Evolutionary conservation across 1,140 invertebrate species (phyloP).

Genomic region (Pseudomyrmex pallidus): DNA sequence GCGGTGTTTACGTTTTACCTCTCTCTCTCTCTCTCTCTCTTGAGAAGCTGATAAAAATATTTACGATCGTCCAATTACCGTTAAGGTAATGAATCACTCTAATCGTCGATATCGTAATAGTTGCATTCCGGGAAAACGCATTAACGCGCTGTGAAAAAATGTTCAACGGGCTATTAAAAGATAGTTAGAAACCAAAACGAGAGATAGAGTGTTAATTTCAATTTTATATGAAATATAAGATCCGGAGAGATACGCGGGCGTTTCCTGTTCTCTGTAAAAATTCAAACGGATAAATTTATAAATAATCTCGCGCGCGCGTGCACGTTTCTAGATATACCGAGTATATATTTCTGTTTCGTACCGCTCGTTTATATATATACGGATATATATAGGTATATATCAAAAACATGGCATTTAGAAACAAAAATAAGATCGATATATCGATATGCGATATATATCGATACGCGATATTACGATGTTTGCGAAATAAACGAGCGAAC

Average conservation of each 20-base stretch:
- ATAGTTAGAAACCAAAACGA: background rate
- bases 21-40: too few relatives aligned
- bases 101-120: slow-evolving; percentile 7
- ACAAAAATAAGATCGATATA: too few relatives aligned
- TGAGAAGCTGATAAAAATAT: slow-evolving; percentile 11
- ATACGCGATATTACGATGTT: too few relatives aligned
- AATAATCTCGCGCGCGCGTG: too few relatives aligned
- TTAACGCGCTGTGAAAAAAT: background rate
- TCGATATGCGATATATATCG: too few relatives aligned
- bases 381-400: background rate
- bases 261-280: too few relatives aligned
- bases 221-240: too few relatives aligned
- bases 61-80: slow-evolving; percentile 3
- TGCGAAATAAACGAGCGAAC: background rate
- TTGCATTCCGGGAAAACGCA: background rate
- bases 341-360: too few relatives aligned
- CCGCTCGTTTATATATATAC: background rate
- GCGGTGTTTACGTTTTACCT: slow-evolving; percentile 8
- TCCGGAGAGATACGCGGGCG: too few relatives aligned
- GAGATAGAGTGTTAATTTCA: too few relatives aligned
- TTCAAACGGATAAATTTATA: too few relatives aligned
- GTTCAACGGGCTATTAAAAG: background rate
- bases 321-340: too few relatives aligned
- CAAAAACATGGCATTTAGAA: background rate
- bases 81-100: slow-evolving; percentile 39